These are phyloP conservation scores for Cacajao melanocephalus DNA, from an alignment of 2,797 vertebrate species.

Conservation along the genomic window DNA sequence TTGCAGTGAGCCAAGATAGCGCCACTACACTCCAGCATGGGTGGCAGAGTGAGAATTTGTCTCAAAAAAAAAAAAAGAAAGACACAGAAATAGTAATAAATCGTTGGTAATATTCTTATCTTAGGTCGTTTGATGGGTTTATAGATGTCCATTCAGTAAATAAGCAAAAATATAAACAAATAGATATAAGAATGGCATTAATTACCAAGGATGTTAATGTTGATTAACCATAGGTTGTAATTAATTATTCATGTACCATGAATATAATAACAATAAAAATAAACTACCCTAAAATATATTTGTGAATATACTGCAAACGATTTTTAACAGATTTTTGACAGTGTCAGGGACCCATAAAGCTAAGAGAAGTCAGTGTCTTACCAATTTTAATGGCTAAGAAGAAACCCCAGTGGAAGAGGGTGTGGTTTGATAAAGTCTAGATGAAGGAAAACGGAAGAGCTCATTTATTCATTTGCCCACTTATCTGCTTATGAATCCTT, in stretches of 20 bases:
- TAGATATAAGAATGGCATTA: neutral
- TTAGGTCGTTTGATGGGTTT: neutral
- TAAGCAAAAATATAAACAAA: neutral
- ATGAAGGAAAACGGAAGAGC: neutral
- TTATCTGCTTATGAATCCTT: neutral
- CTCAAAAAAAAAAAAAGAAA: no score
- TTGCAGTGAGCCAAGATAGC: no score
- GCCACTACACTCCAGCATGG: no score
- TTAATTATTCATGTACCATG: neutral
- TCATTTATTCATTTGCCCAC: neutral
- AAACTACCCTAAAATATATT: neutral
- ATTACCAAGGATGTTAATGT: neutral
- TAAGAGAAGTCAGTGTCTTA: neutral
- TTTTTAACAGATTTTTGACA: neutral
- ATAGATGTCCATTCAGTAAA: neutral
- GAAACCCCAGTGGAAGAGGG: neutral
- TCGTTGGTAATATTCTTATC: neutral
- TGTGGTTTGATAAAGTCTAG: neutral
- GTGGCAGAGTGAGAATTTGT: no score
- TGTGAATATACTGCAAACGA: slow-evolving; percentile 13
- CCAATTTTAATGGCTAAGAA: neutral
- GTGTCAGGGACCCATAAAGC: neutral
- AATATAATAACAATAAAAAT: neutral
- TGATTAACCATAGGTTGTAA: neutral
- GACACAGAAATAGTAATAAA: neutral